Base-by-base conservation (phyloP, 2,888 invertebrate species). In the Dryadula phaetusa region DNA sequence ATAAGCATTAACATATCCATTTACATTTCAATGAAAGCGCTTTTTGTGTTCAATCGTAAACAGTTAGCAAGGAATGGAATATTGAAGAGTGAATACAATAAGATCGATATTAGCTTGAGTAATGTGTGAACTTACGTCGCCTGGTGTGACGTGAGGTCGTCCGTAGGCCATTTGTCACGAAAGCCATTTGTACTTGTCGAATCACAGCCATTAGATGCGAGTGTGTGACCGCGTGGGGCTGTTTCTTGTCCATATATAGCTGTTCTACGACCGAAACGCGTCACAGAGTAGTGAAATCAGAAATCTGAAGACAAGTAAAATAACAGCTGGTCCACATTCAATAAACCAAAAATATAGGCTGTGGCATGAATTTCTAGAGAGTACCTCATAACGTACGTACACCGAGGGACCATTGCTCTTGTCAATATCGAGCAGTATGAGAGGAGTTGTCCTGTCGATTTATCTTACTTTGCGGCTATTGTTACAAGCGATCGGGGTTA, bases 181-280 rank as follows among this genome's bases (percentile, higher is more conserved):
- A 78, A 82, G 88, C 92, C 93, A 93, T 93, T 93, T 93, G 92
- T 93, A 93, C 92, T 92, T 93, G 93, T 93, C 93, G 93, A 93
- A 93, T 93, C 93, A 91, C 91, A 86, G 88, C 92, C 93, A 92
- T 93, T 92, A 92, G 90, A 90, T 82, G 85, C 82, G 90, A 90
- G 91, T 90, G 91, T 90, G 90, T 89, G 90, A 92, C 92, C 92
- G 88, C 87, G 85, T 82, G 87, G 88, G 89, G 86, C 86, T 84
- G 84, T 81, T 80, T 79, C 82, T 73, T 79, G 87, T 86, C 77
- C 87, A 78, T 78, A 90, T 81, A 83, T 74, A 71, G 85, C 79
- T 79, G 82, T 84, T 74, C 76, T 75, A 76, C 76, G 71, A 72
- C 74, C 77, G 69, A 73, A 72, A 77, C 73, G 64, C 46, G 78